Evolutionary conservation across 2,113 vertebrate species (phyloP), one percentile per base, ranked within the genome.

Genomic region (Atrichornis clamosus): DNA sequence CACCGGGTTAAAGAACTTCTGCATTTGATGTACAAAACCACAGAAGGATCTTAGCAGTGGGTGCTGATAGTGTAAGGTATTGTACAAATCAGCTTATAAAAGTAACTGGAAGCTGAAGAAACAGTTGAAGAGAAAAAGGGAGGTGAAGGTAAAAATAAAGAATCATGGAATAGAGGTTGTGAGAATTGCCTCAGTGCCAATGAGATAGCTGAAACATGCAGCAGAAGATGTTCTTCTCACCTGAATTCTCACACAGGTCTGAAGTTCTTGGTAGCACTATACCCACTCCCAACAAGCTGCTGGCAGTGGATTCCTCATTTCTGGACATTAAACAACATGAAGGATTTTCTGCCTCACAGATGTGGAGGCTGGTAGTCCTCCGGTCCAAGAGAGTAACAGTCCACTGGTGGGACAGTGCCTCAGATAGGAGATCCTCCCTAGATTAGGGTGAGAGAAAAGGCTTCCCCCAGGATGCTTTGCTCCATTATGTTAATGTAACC

Each of bases 121-220:
- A 64, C 5, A 4, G 8, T 4, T 56, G 15, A 64, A 84, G 18
- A 90, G 16, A 60, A 78, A 69, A 15, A 7, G 5, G 12, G 8
- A 86, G 11, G 18, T 41, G 16, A 67, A 58, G 15, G 27, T 17
- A 67, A 49, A 62, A 65, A 14, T 60, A 24, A 73, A 58, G 41
- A 70, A 49, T 30, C 2, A 0, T 18, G 33, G 76, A 85, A 35
- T 1, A 0, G 16, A 72, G 10, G 16, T 32, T 5, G 3, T 24
- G 11, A 50, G 50, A 55, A 60, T 7, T 19, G 26, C 30, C 64
- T 89, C 1, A 0, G 20, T 32, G 81, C 24, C 8, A 6, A 35
- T 11, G 26, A 9, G 18, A 49, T n/a, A 32, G 50, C 9, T 1
- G 1, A 63, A 67, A 83, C 7, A 28, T 52, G 44, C 33, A 50